Conservation (phyloP, 2,888 invertebrate genomes). For the Platycnemis pennipes region DNA sequence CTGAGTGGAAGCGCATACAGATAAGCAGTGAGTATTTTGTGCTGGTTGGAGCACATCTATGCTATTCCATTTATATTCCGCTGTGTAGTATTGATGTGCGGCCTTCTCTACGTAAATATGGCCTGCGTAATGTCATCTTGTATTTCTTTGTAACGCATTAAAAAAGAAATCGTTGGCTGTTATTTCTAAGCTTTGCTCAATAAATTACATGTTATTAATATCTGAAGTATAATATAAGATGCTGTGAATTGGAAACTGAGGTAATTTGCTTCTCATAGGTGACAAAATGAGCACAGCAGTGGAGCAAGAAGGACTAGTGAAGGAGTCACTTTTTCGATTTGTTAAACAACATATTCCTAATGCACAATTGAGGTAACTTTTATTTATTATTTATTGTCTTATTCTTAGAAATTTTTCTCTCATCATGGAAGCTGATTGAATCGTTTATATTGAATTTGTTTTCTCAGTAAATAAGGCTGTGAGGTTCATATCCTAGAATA, state of each 20-base stretch:
- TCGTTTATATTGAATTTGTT: constrained; percentile 68
- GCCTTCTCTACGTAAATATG: not conserved
- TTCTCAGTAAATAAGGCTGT: not conserved
- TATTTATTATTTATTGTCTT: constrained; percentile 41
- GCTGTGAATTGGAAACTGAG: not conserved
- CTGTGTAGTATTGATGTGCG: constrained; percentile 16
- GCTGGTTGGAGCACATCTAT: not conserved
- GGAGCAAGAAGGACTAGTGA: constrained; percentile 87
- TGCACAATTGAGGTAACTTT: constrained; percentile 84
- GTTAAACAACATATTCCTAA: constrained; percentile 90
- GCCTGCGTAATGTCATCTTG: constrained; percentile 11
- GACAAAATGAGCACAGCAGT: constrained; percentile 77
- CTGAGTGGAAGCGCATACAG: not conserved
- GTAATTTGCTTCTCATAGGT: not conserved
- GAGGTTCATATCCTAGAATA: not conserved
- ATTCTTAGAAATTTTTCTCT: not conserved
- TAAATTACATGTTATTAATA: not conserved
- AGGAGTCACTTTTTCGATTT: constrained; percentile 91
- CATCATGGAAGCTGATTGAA: not conserved
- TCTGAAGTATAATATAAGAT: not conserved
- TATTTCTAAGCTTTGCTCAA: not conserved
- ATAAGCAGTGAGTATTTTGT: not conserved
- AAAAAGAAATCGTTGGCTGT: not conserved
- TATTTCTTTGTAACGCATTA: not conserved
- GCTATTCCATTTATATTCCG: not conserved